These are phyloP conservation scores for Eurytoma californica DNA, from an alignment of 2,888 invertebrate genomes.

Conservation along the genomic window DNA sequence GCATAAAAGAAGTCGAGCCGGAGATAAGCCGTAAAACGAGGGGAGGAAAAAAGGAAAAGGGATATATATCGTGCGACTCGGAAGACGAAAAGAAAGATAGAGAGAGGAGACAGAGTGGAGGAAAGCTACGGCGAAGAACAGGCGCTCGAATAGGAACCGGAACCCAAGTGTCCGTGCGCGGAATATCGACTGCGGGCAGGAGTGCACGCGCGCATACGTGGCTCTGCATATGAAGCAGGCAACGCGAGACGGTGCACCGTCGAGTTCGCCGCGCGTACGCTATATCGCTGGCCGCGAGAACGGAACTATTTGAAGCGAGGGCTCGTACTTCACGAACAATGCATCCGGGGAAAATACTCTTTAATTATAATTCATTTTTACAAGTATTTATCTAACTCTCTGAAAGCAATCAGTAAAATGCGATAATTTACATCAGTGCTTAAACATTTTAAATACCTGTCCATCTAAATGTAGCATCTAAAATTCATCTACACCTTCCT, in stretches of 20 bases:
- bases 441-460: too few relatives aligned
- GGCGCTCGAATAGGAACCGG: slow-evolving; percentile 70
- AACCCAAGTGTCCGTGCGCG: slow-evolving; percentile 69
- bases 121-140: slow-evolving; percentile 30
- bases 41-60: background rate
- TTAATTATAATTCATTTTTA: too few relatives aligned
- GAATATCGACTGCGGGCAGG: slow-evolving; percentile 67
- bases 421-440: too few relatives aligned
- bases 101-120: slow-evolving; percentile 23
- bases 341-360: too few relatives aligned
- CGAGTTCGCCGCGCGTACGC: too few relatives aligned
- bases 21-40: slow-evolving; percentile 22
- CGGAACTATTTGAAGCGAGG: too few relatives aligned
- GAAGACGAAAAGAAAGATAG: background rate
- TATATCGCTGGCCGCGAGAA: too few relatives aligned
- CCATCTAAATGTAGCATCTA: too few relatives aligned
- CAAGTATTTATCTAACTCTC: too few relatives aligned
- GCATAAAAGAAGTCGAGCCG: background rate
- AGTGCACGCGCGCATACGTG: slow-evolving; percentile 59
- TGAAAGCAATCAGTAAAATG: too few relatives aligned
- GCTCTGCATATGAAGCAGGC: slow-evolving; percentile 67
- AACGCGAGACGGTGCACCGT: slow-evolving; percentile 1
- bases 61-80: background rate
- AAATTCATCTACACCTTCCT: too few relatives aligned
- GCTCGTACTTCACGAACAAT: too few relatives aligned